Evolutionary conservation across 2,797 vertebrate genomes (phyloP), one percentile per base, ranked within the genome.

Genomic region (Sciaenops ocellatus): DNA sequence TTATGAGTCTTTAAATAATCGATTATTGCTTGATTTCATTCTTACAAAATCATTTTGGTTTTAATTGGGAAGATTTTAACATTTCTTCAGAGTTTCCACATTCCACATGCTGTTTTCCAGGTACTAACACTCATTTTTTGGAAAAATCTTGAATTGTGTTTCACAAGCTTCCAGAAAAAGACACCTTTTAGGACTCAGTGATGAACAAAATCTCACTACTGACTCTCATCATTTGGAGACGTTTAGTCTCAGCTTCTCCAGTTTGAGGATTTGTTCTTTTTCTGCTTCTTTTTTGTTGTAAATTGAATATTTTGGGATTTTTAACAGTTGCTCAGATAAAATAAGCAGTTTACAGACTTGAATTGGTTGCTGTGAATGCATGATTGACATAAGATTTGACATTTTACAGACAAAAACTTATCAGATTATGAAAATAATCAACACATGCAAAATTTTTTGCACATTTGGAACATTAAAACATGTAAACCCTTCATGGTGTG

Each of bases 331-430:
- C 7, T 41, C 15, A 1, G 20, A 30, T 22, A 0, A 3, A 5
- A 57, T 51, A 0, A 28, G 5, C 13, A 20, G 50, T 47, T 38
- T 54, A 11, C 38, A 46, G 56, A 20, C 51, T 34, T 47, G 9
- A n/a, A 6, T 5, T 17, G 10, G 1, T 0, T 1, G 9, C 44
- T 5, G 7, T 0, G 13, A 44, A 30, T 1, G 2, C 13, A 15
- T 30, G 46, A 26, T 30, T n/a, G 6, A 20, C 34, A 15, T 12
- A 15, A 17, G 51, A 7, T 50, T 42, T 18, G 4, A 50, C 30
- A 28, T 50, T 60, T 75, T 54, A 57, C 44, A 20, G 52, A 20
- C 18, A 11, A 1, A 47, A 47, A 26, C 24, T 54, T 16, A 46
- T 46, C 15, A 30, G 4, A 17, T 28, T 4, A 2, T 12, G 3